Base-by-base conservation (phyloP, 2,797 vertebrate genomes). In the Tachyglossus aculeatus region DNA sequence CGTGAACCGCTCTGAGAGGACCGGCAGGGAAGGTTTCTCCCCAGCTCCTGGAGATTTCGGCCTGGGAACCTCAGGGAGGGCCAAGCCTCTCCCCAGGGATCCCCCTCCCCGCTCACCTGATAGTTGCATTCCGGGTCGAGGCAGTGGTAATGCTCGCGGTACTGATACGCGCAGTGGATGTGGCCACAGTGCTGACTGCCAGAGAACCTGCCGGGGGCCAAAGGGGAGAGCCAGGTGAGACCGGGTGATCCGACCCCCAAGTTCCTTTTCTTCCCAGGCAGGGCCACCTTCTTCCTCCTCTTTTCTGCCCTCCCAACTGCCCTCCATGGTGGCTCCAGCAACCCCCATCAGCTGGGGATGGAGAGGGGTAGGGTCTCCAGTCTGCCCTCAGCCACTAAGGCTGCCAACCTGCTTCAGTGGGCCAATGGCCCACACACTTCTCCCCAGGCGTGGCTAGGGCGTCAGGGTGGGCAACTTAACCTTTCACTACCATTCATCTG, bases 81-180 rank as follows among this genome's bases (percentile, higher is more conserved):
- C n/a, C n/a, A n/a, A n/a, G n/a, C n/a, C n/a, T n/a, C n/a, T n/a
- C n/a, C 9, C 11, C 19, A 3, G 21, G 24, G n/a, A n/a, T 6
- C 45, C 37, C 39, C 0, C 1, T 25, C 8, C 3, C 9, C n/a
- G 9, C 89, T 83, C 92, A 99, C 98, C 97, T 99, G 98, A 91
- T 99, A 99, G 95, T 99, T 99, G 92, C 98, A 99, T 91, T 99
- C 98, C 0, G 98, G 97, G 90, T 99, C 98, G 78, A 99, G 96
- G 93, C 98, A 99, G 93, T 99, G 98, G 87, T 99, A 99, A 89
- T 99, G 98, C 72, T 99, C 98, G 38, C 97, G 91, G 87, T 99
- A 99, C 91, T 99, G 98, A 93, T 99, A 99, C 1, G 98, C 98
- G 80, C 98, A 99, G 90, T 99, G 98, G 87, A 99, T 96, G 4